Conservation (phyloP, 2,888 invertebrate species). For the Lordiphosa fenestrarum region DNA sequence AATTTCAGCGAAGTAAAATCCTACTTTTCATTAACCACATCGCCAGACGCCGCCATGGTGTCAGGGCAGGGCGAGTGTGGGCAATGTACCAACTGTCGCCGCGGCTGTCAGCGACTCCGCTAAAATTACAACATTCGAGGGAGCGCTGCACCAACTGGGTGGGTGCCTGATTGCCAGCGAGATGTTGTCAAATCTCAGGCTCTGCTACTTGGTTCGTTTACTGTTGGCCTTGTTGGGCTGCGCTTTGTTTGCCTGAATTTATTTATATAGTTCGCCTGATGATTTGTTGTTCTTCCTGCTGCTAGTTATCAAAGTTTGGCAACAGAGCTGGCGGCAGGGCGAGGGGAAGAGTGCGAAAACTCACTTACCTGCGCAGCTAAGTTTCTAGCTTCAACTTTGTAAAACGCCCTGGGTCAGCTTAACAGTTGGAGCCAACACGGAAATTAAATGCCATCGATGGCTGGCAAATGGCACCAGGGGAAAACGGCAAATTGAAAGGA, state of each 20-base stretch:
- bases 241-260: conserved; percentile 29
- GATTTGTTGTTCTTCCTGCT: conserved; percentile 35
- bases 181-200: conserved; percentile 23
- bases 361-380: conserved; percentile 24
- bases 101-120: conserved; percentile 50
- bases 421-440: conserved; percentile 52
- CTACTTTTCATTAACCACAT: conserved; percentile 65
- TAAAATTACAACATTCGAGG: conserved; percentile 22
- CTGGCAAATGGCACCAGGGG: conserved; percentile 27
- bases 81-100: conserved; percentile 39
- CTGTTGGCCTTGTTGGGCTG: conserved; percentile 16
- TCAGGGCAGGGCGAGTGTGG: not conserved
- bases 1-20: conserved; percentile 60
- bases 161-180: conserved; percentile 35
- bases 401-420: conserved; percentile 24
- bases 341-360: conserved; percentile 11
- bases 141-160: conserved; percentile 23
- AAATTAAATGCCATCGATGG: conserved; percentile 65
- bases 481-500: conserved; percentile 32
- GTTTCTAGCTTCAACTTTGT: conserved; percentile 33
- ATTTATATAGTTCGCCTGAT: conserved; percentile 33
- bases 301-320: conserved; percentile 22
- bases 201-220: conserved; percentile 14
- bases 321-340: not conserved
- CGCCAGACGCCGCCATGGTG: conserved; percentile 42